Conservation (phyloP, 2,888 invertebrate genomes). For the Macaria notata region DNA sequence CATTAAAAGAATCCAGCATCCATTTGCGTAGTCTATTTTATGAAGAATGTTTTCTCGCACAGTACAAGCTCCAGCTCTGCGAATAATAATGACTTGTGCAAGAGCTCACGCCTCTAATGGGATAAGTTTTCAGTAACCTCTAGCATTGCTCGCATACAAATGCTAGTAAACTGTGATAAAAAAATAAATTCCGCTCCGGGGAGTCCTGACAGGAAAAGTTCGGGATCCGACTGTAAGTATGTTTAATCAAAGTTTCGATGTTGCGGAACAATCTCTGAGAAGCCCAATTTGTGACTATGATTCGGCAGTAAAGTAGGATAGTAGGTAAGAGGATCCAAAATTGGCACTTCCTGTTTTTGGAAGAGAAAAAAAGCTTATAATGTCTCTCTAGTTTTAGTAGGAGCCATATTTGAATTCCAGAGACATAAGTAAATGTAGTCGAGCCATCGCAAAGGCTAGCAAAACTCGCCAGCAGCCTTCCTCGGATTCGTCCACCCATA, state of each 20-base stretch:
- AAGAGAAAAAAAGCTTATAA: too few species aligned
- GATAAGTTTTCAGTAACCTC: conserved; percentile 48
- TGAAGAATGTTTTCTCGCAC: conserved; percentile 7
- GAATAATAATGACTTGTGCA: conserved; percentile 35
- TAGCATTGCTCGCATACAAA: conserved; percentile 53
- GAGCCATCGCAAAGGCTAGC: conserved; percentile 72
- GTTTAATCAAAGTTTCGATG: conserved; percentile 33
- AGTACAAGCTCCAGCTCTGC: conserved; percentile 6
- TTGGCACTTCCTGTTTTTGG: too few species aligned
- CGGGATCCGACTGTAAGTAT: conserved; percentile 29
- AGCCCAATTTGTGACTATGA: not conserved
- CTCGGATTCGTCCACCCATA: conserved; percentile 64
- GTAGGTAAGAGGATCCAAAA: too few species aligned
- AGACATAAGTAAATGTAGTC: conserved; percentile 52
- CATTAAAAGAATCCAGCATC: not conserved
- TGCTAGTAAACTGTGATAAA: conserved; percentile 34
- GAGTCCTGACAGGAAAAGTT: conserved; percentile 28
- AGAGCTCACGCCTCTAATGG: conserved; percentile 40
- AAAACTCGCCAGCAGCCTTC: conserved; percentile 58
- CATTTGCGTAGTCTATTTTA: conserved; percentile 3
- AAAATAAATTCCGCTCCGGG: conserved; percentile 23
- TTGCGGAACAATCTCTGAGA: conserved; percentile 12
- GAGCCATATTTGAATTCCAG: too few species aligned
- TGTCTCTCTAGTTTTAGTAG: too few species aligned
- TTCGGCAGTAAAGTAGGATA: conserved; percentile 5